These are phyloP conservation scores for Erannis defoliaria DNA, from an alignment of 2,888 invertebrate genomes.

Conservation along the genomic window DNA sequence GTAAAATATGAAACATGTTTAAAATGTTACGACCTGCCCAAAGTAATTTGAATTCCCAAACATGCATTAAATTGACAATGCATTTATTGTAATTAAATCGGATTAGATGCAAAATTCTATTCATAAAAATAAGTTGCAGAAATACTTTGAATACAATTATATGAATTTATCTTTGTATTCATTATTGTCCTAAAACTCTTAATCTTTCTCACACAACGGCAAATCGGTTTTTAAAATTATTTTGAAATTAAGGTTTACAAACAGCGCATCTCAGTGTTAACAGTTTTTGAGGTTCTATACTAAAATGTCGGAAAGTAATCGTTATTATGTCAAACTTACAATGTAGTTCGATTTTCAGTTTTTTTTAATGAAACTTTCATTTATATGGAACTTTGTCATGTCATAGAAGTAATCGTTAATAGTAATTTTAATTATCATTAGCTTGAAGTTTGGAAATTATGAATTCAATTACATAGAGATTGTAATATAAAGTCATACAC, in stretches of 20 bases:
- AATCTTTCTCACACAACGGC: conserved; percentile 1
- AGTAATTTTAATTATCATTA: too few relatives aligned
- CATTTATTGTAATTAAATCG: conserved; percentile 3
- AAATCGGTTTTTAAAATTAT: background rate
- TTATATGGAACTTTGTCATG: too few relatives aligned
- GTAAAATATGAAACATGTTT: conserved; percentile 6
- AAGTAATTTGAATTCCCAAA: conserved; percentile 9
- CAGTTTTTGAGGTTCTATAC: background rate
- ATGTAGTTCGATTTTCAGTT: too few relatives aligned
- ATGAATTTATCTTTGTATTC: conserved; percentile 13
- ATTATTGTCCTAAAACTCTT: background rate
- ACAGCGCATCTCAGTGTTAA: background rate
- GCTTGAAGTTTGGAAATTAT: too few relatives aligned
- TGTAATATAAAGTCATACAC: too few relatives aligned
- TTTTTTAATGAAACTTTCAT: too few relatives aligned
- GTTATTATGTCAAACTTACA: too few relatives aligned
- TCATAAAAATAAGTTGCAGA: conserved; percentile 6
- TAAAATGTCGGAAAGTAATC: background rate
- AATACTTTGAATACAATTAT: conserved; percentile 3
- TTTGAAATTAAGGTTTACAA: background rate
- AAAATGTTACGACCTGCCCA: background rate
- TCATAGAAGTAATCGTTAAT: too few relatives aligned
- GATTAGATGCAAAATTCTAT: conserved; percentile 2
- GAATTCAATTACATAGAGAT: too few relatives aligned
- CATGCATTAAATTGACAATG: conserved; percentile 17